Conservation (phyloP, 2,113 vertebrate species). For the Rhodinocichla rosea region DNA sequence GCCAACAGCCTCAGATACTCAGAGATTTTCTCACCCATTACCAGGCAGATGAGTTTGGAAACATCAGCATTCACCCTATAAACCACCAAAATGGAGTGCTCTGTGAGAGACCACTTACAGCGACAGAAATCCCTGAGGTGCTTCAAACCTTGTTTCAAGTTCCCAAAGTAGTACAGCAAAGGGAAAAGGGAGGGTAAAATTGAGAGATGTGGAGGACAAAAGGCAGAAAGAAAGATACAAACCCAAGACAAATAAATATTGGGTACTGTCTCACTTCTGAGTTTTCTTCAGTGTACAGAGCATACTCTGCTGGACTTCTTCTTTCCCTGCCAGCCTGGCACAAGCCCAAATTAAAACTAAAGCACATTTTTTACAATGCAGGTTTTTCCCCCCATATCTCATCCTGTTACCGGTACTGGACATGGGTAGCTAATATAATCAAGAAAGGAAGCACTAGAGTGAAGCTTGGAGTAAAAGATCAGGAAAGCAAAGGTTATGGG, state of each 20-base stretch:
- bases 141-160: background rate
- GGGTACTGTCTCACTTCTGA: background rate
- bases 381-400: background rate
- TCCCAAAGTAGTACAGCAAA: background rate
- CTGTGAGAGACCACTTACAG: background rate
- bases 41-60: background rate
- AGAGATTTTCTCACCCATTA: background rate
- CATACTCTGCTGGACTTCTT: background rate
- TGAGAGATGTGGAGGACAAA: background rate
- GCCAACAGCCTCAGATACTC: background rate
- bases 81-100: background rate
- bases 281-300: background rate
- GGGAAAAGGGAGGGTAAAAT: background rate
- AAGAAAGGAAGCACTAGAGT: background rate
- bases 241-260: background rate
- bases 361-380: background rate
- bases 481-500: background rate
- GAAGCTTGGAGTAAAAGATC: background rate
- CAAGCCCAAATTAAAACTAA: background rate
- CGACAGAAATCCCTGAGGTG: background rate
- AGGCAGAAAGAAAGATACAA: background rate
- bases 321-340: background rate
- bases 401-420: background rate
- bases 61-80: background rate
- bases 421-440: background rate